These are phyloP conservation scores for Macrobrachium rosenbergii DNA, from an alignment of 1,140 invertebrate species.

Conservation along the genomic window DNA sequence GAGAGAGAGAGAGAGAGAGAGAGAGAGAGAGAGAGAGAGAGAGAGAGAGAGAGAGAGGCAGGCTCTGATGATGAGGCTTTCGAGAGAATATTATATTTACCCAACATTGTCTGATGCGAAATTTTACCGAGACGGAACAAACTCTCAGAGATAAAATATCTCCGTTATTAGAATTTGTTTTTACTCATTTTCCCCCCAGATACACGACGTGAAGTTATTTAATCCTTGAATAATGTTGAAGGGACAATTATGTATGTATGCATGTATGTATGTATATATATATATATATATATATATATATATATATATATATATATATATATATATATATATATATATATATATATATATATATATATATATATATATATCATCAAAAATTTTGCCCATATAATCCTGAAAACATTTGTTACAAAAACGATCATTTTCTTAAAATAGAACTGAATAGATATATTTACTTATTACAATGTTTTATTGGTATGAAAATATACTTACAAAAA, in stretches of 20 bases:
- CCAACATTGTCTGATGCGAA: no score
- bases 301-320: slow-evolving; percentile 28
- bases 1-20: no score
- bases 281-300: slow-evolving; percentile 34
- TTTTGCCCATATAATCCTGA: neutral
- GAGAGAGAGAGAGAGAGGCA: no score
- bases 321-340: slow-evolving; percentile 1
- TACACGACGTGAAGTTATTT: no score
- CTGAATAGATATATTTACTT: neutral
- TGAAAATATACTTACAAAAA: no score
- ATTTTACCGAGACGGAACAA: no score
- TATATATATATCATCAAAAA: no score
- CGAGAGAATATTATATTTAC: no score
- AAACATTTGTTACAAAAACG: neutral
- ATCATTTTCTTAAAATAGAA: neutral
- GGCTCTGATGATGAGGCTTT: neutral
- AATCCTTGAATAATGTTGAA: neutral
- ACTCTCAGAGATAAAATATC: no score
- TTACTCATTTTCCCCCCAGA: no score
- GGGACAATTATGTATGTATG: no score
- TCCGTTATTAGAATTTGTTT: no score
- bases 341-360: slow-evolving; percentile 6
- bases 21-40: slow-evolving; percentile 21
- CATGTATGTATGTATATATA: slow-evolving; percentile 25
- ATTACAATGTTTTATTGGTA: neutral